Evolutionary conservation across 2,113 vertebrate genomes (phyloP), one percentile per base, ranked within the genome.

Genomic region (Oncorhynchus tshawytscha): DNA sequence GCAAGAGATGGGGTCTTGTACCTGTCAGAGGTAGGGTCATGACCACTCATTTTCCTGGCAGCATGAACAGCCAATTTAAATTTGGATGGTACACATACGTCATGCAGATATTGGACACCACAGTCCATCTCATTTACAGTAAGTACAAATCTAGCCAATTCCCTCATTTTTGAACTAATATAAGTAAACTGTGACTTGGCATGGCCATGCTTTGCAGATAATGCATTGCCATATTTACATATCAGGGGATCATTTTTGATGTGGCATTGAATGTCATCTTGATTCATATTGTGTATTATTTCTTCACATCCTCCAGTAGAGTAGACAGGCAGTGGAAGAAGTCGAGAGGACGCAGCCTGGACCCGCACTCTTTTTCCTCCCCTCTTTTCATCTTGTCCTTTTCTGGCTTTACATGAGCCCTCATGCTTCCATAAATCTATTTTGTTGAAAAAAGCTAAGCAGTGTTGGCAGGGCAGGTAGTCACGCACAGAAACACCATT

Each of bases 141-240:
- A 0, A 91, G 74, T 20, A 92, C 78, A 81, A 91, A 91, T 65
- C 91, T 74, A 31, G 88, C 91, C 15, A 92, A 80, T 67, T 92
- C 89, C 67, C 91, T 87, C 91, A 92, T 90, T 69, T 90, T 91
- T 71, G 91, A 90, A 70, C 85, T 90, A 75, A 92, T 88, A 65
- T 90, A 90, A 16, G 87, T 82, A 88, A 88, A 91, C 76, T 92
- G 90, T 65, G 89, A 91, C 82, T 91, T 91, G 79, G 90, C 89
- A 25, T 91, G 77, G 22, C 84, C 75, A 66, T 90, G 89, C 70
- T 91, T 90, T 0, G 54, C 85, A 16, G 85, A 89, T 80, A 91
- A 72, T 0, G 89, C 82, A 51, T 85, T 91, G 67, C 89, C 91
- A 72, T 78, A 92, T 88, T 91, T 91, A 75, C 91, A 92, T 78